These are phyloP conservation scores for Drosophila monieri DNA, from an alignment of 2,888 invertebrate genomes.

Conservation along the genomic window DNA sequence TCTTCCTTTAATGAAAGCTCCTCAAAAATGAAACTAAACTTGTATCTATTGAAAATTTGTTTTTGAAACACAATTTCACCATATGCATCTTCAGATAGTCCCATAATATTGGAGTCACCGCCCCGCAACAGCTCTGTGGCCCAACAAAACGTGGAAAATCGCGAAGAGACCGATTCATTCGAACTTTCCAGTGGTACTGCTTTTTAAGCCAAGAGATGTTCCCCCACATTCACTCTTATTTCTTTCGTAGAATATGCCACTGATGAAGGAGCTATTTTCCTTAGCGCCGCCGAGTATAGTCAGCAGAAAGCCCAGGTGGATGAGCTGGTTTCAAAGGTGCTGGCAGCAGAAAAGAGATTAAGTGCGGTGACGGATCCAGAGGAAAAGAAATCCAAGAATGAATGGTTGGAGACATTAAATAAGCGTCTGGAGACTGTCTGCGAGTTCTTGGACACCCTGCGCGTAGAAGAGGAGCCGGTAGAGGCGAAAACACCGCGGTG, in stretches of 20 bases:
- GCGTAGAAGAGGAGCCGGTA: conserved; percentile 4
- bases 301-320: conserved; percentile 22
- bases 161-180: not conserved
- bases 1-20: too few relatives aligned
- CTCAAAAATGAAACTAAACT: too few relatives aligned
- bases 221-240: not conserved
- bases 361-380: not conserved
- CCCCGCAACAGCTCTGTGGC: not conserved
- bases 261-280: conserved; percentile 18
- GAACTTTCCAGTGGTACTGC: conserved; percentile 19
- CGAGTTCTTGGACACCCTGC: conserved; percentile 24
- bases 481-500: conserved; percentile 4
- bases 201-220: not conserved
- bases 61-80: too few relatives aligned
- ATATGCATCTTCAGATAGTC: not conserved
- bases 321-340: conserved; percentile 7
- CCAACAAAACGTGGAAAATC: not conserved
- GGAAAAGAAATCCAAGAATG: not conserved
- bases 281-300: conserved; percentile 8
- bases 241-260: conserved; percentile 12
- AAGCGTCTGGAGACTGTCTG: not conserved
- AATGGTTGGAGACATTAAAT: conserved; percentile 3
- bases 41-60: too few relatives aligned
- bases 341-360: not conserved
- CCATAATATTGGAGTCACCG: not conserved